Percentiles rank a stretch among this genome's conserved stretches.
Conservation (phyloP, 2,113 vertebrate species). For the Esox niger region DNA sequence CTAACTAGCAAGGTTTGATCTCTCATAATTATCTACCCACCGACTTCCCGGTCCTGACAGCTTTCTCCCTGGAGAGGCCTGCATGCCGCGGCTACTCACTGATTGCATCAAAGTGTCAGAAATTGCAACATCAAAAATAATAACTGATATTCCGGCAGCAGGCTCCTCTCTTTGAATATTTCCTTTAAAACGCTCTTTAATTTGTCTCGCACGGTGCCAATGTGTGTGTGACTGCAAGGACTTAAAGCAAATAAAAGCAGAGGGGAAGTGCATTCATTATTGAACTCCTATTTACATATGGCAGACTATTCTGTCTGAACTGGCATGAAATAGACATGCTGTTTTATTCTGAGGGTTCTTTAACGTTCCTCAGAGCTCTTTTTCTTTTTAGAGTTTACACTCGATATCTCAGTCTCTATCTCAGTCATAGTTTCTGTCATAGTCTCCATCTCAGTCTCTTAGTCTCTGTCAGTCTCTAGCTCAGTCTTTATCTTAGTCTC, state of each 20-base stretch:
- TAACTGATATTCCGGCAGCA: conserved; percentile 79
- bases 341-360: conserved; percentile 56
- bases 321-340: conserved; percentile 66
- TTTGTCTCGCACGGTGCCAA: conserved; percentile 72
- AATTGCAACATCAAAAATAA: conserved; percentile 87
- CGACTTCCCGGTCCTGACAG: conserved; percentile 85
- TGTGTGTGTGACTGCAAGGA: conserved; percentile 69
- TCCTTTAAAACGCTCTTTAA: conserved; percentile 78
- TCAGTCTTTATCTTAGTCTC: conserved; percentile 30
- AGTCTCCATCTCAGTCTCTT: conserved; percentile 27
- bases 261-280: conserved; percentile 76
- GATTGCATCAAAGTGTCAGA: conserved; percentile 82
- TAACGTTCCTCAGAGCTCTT: conserved; percentile 29
- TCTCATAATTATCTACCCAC: conserved; percentile 91
- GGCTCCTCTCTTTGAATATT: conserved; percentile 75
- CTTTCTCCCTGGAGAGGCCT: conserved; percentile 77
- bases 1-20: conserved; percentile 88
- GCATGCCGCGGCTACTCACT: conserved; percentile 73
- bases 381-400: conserved; percentile 43
- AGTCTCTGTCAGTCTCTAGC: too few species aligned
- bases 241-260: conserved; percentile 79
- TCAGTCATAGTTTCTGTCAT: background rate
- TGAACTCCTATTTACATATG: conserved; percentile 77
- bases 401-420: conserved; percentile 16
- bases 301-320: conserved; percentile 73